Evolutionary conservation across 2,797 vertebrate genomes (phyloP), one percentile per base, ranked within the genome.

Genomic region (Notolepis coatsorum): DNA sequence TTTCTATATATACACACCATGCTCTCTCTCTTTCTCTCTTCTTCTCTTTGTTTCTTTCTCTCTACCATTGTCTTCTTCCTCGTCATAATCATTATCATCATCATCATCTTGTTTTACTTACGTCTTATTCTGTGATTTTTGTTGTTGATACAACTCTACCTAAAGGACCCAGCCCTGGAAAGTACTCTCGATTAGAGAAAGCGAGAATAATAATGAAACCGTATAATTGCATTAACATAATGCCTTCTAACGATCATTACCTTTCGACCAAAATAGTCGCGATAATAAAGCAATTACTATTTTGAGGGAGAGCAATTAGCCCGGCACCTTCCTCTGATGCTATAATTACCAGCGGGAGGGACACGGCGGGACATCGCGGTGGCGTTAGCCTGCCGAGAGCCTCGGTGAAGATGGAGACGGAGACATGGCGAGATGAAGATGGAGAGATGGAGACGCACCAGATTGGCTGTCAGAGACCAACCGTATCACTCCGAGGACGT

Each of bases 211-310:
- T 84, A 89, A 88, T 84, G 81, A 81, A 87, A 86, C 55, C 46
- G 53, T 84, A 91, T 88, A 91, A 90, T 89, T 89, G 82, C 88
- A 90, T 92, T 90, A 89, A 86, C 88, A 89, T 91, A 89, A 91
- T 88, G 88, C 85, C 88, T 91, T 82, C 88, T 77, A 91, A 91
- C 84, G 71, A 90, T 90, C 89, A 92, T 91, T 91, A 89, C 77
- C 75, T 80, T n/a, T 74, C 71, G 56, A 65, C 87, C 66, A 88
- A 88, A 90, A 91, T 89, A 85, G 83, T 81, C 43, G 56, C 41
- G 68, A 90, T 89, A 91, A 91, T 91, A 88, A 91, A 92, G 86
- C 88, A 90, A 91, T 92, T 90, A 88, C 85, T 88, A 88, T 88
- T 91, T 91, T 88, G 76, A 91, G 86, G 80, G 69, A 84, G 83